Conservation (phyloP, 1,140 invertebrate genomes). For the Aphidius gifuensis region DNA sequence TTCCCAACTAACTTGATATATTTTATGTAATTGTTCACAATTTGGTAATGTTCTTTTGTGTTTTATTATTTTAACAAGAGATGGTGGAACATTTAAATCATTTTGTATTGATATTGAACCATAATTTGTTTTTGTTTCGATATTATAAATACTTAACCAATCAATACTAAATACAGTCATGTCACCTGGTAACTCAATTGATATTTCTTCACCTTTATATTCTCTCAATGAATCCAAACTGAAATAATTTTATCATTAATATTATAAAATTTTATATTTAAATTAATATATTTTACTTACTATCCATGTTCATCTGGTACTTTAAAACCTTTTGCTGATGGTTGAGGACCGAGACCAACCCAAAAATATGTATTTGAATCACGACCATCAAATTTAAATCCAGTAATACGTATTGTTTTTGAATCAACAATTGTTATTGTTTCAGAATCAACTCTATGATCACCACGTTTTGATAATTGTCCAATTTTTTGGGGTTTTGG, state of each 20-base stretch:
- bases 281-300: conserved; percentile 60
- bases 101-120: conserved; percentile 78
- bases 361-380: conserved; percentile 81
- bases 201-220: conserved; percentile 75
- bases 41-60: conserved; percentile 69
- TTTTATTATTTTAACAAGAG: conserved; percentile 63
- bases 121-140: conserved; percentile 67
- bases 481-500: conserved; percentile 71
- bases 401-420: conserved; percentile 73
- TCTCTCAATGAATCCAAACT: conserved; percentile 69
- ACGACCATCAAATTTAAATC: conserved; percentile 75
- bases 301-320: conserved; percentile 90
- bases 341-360: conserved; percentile 84
- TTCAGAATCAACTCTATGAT: conserved; percentile 69
- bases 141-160: conserved; percentile 82
- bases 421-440: conserved; percentile 75
- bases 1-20: conserved; percentile 84
- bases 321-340: conserved; percentile 73
- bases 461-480: conserved; percentile 64
- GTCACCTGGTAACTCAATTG: conserved; percentile 76
- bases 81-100: conserved; percentile 82
- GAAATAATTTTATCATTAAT: neutral
- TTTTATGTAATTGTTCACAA: conserved; percentile 80
- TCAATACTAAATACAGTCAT: conserved; percentile 79
- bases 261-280: neutral